Base-by-base conservation (phyloP, 23 tunicate genomes). In the Halocynthia roretzi region DNA sequence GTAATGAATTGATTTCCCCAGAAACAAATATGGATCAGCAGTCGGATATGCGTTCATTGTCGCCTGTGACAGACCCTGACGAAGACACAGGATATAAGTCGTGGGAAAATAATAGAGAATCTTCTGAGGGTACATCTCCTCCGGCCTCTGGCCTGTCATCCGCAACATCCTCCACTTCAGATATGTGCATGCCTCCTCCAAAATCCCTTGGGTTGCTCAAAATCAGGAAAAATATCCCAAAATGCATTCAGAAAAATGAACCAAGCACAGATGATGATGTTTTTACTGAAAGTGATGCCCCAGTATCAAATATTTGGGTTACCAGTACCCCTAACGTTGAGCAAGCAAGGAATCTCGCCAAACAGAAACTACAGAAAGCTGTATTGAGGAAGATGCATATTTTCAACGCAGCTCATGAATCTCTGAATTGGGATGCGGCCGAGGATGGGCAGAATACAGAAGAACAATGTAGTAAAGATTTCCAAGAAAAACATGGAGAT, bases 21-120 rank as follows among this genome's bases (percentile, higher is more conserved):
- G 44, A 31, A 31, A 31, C 44, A 31, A 31, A 31, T 31, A 31
- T 31, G 44, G 44, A 31, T 31, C 44, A 31, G 44, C 44, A 31
- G 44, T 31, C 44, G 44, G 44, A 31, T 31, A 31, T 6, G 6
- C 70, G 70, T 65, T 15, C 31, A 65, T 48, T 48, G 15, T 65
- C 70, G 19, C 70, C 70, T 10, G 31, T 65, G 21, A 20, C 70
- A 8, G 70, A 65, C 17, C 31, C 31, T 40, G 70, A 65, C 21
- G 70, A 65, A 65, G 70, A 65, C 70, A 65, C 21, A 5, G 70
- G 70, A 65, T 65, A 65, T 15, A 65, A 65, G 19, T 65, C 70
- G 15, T 65, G 70, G 70, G 70, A 65, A 65, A 65, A 65, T 6
- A 48, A 40, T 8, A 48, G 70, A 65, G 31, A 48, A 65, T 20